Evolutionary conservation across 2,797 vertebrate species (phyloP).

Genomic region (Gallinago stenura): DNA sequence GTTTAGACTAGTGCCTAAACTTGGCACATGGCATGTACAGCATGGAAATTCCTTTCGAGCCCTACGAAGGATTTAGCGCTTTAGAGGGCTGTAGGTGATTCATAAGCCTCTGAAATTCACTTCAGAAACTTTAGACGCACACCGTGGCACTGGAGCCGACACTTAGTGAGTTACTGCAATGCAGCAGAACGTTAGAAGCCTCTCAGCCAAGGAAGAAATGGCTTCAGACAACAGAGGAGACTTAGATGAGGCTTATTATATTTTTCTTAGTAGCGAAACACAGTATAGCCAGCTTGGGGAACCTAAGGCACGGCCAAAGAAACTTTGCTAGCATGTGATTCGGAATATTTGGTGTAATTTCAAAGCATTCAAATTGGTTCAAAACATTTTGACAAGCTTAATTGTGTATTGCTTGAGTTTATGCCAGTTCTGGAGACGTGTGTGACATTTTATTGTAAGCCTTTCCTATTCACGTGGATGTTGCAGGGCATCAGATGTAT

Average conservation of each 20-base stretch:
- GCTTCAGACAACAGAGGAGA: background rate
- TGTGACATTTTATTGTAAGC: background rate
- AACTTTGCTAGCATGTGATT: background rate
- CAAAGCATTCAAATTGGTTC: background rate
- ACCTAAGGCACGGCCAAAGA: background rate
- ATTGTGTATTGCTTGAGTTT: background rate
- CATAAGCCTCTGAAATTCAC: background rate
- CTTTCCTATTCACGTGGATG: rapidly evolving
- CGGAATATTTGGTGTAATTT: background rate
- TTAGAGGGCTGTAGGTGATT: background rate
- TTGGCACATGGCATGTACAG: background rate
- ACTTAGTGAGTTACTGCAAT: background rate
- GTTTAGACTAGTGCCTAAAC: constrained; percentile 14
- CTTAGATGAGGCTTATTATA: background rate
- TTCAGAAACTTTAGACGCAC: background rate
- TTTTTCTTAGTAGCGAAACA: background rate
- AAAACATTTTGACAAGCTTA: background rate
- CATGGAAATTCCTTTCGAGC: constrained; percentile 11
- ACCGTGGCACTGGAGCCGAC: background rate
- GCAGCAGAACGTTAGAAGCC: background rate
- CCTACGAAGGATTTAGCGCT: constrained; percentile 3
- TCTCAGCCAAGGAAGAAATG: background rate
- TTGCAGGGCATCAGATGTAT: background rate
- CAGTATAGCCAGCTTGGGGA: background rate
- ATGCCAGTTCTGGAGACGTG: background rate